These are phyloP conservation scores for Melanotaenia parkinsoni DNA, from an alignment of 2,797 vertebrate genomes.

Conservation along the genomic window DNA sequence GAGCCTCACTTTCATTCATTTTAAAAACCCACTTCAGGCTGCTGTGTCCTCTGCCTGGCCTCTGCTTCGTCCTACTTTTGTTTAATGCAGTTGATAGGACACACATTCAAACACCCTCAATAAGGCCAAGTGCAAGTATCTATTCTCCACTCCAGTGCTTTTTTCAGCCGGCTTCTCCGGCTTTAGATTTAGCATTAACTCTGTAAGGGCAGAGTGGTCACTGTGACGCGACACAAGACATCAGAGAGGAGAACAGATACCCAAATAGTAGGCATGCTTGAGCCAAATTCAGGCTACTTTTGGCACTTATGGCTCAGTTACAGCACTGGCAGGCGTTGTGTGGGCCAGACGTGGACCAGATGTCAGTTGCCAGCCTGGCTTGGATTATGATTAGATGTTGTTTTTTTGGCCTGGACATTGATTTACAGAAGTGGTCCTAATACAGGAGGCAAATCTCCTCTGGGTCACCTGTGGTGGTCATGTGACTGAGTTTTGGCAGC, in stretches of 20 bases:
- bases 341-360: too few species aligned
- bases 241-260: not conserved
- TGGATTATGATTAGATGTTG: too few species aligned
- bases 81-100: constrained; percentile 30
- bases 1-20: constrained; percentile 21
- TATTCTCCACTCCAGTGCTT: constrained; percentile 8
- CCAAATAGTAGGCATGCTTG: too few species aligned
- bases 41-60: constrained; percentile 54
- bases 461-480: too few species aligned
- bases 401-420: too few species aligned
- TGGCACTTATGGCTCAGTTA: too few species aligned
- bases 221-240: not conserved
- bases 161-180: constrained; percentile 31
- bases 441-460: too few species aligned
- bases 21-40: constrained; percentile 48
- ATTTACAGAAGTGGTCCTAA: too few species aligned
- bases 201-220: constrained; percentile 1
- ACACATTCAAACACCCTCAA: constrained; percentile 14
- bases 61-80: constrained; percentile 54
- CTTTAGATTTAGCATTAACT: constrained; percentile 33
- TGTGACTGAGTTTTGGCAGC: too few species aligned
- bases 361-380: too few species aligned
- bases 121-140: constrained; percentile 28
- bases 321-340: too few species aligned
- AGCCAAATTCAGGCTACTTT: too few species aligned